Evolutionary conservation across 2,113 vertebrate species (phyloP), one percentile per base, ranked within the genome.

Genomic region (Agapornis roseicollis): DNA sequence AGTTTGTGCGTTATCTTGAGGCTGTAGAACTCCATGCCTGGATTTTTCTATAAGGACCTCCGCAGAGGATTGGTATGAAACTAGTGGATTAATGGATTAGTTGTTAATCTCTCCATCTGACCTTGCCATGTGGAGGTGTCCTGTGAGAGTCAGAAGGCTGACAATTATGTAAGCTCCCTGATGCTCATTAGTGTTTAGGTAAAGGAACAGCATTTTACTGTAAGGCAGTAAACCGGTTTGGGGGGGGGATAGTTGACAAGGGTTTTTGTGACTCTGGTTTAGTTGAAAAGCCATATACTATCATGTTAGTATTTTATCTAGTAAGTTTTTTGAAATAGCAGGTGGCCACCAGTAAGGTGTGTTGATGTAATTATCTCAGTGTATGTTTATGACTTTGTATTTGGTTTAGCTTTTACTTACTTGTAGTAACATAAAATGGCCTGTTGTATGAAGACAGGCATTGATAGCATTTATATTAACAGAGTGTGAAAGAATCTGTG

Each of bases 391-490:
- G 12, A n/a, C 10, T 73, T 69, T 6, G 13, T 41, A 8, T 68
- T 89, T 70, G 16, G 9, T 71, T 61, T 49, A 16, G 9, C 12
- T 22, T 87, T 87, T 88, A 68, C 65, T 84, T 87, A 7, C 42
- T 74, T 76, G 50, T 49, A 80, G 58, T 39, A 35, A 39, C 52
- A 44, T 68, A 55, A 89, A 68, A 64, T 33, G 4, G 25, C 29
- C 52, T 71, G 3, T 41, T 0, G 0, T 13, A 20, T 56, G 44
- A 84, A 44, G 28, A 35, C 1, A 20, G 41, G 8, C 15, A n/a
- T 77, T 61, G 24, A 66, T 10, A 55, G 39, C 18, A 27, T 77
- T 77, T 71, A 11, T 23, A 47, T 66, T 49, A 61, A n/a, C 29
- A 42, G n/a, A 66, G 16, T n/a, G 29, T 37, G 71, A 44, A 60